Base-by-base conservation (phyloP, 2,113 vertebrate genomes). In the Polypterus bichir region DNA sequence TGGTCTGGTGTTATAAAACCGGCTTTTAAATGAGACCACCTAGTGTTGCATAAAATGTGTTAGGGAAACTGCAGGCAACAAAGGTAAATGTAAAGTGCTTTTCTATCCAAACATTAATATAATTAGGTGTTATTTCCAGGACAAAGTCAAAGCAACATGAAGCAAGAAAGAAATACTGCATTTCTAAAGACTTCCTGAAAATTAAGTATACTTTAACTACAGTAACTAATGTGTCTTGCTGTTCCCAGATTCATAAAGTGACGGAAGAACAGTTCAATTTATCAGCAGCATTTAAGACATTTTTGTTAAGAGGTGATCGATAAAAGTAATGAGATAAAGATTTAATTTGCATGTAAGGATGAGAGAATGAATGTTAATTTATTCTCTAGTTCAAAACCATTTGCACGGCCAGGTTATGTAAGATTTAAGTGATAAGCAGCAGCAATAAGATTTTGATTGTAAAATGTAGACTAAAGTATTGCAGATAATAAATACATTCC, bases 401-500 rank as follows among this genome's bases (percentile, higher is more conserved):
- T 62, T 65, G 59, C 64, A 47, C 45, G 55, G 44, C 61, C n/a
- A 51, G 59, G 52, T 6, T 60, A 57, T 58, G 69, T 63, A 67
- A 55, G 62, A 64, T 9, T 3, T 65, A 63, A 59, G 72, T 79
- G 74, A 80, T 73, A 77, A 89, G 89, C 89, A 92, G 91, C 87
- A 89, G 83, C 80, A 76, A 69, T 70, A 80, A 73, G 71, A 66
- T 81, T 66, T 44, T 74, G 67, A 81, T 59, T 75, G 76, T 81
- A 81, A 71, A 76, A 83, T 79, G 76, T 81, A 72, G 75, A 81
- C 77, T 80, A 78, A 77, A 78, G 69, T 78, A 76, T 77, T 63
- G 71, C 65, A 77, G 63, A 79, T 84, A 89, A 93, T 93, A 92
- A 93, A 93, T 94, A 92, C 89, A 91, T 89, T 91, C 89, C 69